These are phyloP conservation scores for Tetraodon nigroviridis DNA, from an alignment of 2,113 vertebrate genomes.

Conservation along the genomic window DNA sequence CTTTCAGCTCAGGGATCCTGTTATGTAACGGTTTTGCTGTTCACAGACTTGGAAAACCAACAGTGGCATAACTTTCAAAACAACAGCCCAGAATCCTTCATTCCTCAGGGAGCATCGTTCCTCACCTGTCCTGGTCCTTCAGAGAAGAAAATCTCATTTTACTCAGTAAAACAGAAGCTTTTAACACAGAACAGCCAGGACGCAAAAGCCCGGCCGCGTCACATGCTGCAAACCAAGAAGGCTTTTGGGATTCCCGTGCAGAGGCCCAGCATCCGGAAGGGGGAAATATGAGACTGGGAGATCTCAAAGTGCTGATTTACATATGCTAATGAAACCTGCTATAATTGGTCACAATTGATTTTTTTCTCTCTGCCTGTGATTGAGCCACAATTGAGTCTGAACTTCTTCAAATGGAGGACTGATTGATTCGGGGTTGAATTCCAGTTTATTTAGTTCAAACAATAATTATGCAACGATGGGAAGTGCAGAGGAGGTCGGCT, in stretches of 20 bases:
- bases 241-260: background rate
- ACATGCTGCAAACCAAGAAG: background rate
- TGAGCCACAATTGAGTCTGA: conserved; percentile 93
- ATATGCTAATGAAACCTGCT: conserved; percentile 85
- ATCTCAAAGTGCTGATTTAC: conserved; percentile 74
- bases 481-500: background rate
- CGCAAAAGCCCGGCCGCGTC: conserved; percentile 7
- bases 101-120: too few relatives aligned
- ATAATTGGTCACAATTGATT: conserved; percentile 93
- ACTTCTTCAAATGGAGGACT: conserved; percentile 80
- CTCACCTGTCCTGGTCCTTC: too few relatives aligned
- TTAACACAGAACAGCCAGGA: background rate
- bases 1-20: too few relatives aligned
- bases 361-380: conserved; percentile 83
- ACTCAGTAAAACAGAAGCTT: too few relatives aligned
- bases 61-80: too few relatives aligned
- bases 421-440: conserved; percentile 93
- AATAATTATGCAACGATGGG: conserved; percentile 89
- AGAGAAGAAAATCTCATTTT: too few relatives aligned
- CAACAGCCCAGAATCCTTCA: too few relatives aligned
- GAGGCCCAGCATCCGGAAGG: conserved; percentile 19
- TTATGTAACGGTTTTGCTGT: too few relatives aligned
- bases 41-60: too few relatives aligned
- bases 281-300: conserved; percentile 47
- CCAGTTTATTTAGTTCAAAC: conserved; percentile 81